These are phyloP conservation scores for Heteractis magnifica DNA, from an alignment of 92 coral and sea anemone genomes.

Conservation along the genomic window DNA sequence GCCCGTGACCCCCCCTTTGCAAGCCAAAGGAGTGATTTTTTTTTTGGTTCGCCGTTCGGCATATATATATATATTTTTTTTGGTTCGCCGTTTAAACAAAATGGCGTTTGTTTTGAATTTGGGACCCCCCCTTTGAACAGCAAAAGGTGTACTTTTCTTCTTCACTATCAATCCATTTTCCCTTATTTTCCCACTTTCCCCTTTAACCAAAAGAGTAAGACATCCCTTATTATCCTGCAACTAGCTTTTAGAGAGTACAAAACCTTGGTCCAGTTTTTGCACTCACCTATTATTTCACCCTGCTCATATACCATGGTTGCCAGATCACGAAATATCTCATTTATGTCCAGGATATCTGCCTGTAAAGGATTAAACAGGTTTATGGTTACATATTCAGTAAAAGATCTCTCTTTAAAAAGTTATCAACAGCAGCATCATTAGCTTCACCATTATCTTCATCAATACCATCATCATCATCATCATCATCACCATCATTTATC, in stretches of 20 bases:
- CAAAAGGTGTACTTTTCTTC: too few species aligned
- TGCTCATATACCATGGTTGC: slow-evolving; percentile 98
- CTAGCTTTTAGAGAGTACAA: not conserved
- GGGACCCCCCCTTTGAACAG: too few species aligned
- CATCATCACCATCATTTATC: not conserved
- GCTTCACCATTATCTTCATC: not conserved
- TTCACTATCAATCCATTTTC: too few species aligned
- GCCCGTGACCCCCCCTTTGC: too few species aligned
- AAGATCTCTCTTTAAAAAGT: not conserved
- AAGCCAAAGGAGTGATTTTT: too few species aligned
- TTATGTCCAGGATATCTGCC: slow-evolving; percentile 94
- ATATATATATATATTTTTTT: too few species aligned
- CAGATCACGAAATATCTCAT: slow-evolving; percentile 95
- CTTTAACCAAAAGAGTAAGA: too few species aligned
- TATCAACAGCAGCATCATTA: not conserved
- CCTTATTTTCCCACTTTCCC: too few species aligned
- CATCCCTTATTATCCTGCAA: too few species aligned
- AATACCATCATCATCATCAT: not conserved
- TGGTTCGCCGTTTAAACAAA: too few species aligned
- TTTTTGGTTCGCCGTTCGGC: too few species aligned
- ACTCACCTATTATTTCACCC: slow-evolving; percentile 89
- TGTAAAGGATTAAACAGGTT: slow-evolving; percentile 14
- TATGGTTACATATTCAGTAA: not conserved
- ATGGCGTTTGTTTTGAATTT: too few species aligned
- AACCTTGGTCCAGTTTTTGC: not conserved